These are phyloP conservation scores for Excalfactoria chinensis DNA, from an alignment of 2,113 vertebrate species.

Conservation along the genomic window DNA sequence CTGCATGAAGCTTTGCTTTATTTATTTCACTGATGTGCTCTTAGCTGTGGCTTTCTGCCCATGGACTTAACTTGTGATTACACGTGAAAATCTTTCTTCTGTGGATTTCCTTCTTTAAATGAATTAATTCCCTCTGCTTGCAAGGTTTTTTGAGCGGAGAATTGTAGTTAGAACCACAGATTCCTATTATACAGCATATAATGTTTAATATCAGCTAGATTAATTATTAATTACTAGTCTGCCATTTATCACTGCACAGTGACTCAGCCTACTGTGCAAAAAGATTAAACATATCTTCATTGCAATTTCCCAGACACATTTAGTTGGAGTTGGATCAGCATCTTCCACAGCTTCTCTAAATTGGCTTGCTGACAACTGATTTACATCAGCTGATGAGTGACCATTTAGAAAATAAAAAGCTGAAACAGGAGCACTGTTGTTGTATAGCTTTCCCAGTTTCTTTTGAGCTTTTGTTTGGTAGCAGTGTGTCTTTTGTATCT, in stretches of 20 bases:
- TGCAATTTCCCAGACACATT: constrained; percentile 19
- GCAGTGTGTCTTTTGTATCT: background rate
- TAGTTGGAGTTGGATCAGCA: background rate
- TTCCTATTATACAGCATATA: background rate
- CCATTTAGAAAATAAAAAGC: background rate
- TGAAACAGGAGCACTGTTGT: background rate
- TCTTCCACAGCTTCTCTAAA: constrained; percentile 5
- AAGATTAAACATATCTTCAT: constrained; percentile 33
- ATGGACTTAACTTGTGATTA: background rate
- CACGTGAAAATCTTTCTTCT: background rate
- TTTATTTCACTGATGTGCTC: background rate
- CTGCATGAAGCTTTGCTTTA: background rate
- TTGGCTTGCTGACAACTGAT: background rate
- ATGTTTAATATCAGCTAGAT: constrained; percentile 36
- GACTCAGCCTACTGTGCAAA: constrained; percentile 45
- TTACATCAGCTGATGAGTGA: background rate
- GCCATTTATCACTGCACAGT: background rate
- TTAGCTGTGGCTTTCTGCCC: background rate
- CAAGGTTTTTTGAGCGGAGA: constrained; percentile 36
- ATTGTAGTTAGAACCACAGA: background rate
- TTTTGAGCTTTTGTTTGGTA: background rate
- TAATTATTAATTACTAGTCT: constrained; percentile 50
- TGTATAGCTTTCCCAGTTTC: background rate
- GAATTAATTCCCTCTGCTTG: background rate
- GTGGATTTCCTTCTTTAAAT: background rate